A percentile compares a stretch with the other conserved stretches of the same genome.
phyloP scores from a whole-genome alignment of 2,797 vertebrate species.

The Onychomys leucogaster region DNA sequence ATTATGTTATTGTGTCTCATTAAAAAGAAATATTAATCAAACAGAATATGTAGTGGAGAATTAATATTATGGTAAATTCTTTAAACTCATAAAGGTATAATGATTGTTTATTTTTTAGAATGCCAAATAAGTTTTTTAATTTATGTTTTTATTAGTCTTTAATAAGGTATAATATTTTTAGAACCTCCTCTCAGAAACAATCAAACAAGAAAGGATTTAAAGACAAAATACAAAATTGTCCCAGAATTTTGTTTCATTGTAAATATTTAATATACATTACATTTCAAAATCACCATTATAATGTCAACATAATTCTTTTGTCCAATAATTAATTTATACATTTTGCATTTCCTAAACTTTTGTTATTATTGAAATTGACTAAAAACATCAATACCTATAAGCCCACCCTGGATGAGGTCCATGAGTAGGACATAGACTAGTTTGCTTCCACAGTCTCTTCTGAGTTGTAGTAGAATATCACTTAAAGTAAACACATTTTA shows the following conservation, averaged over 20 bases:
- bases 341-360: not conserved
- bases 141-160: constrained; percentile 46
- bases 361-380: not conserved
- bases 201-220: not conserved
- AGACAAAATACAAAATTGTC: constrained; percentile 3
- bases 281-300: not conserved
- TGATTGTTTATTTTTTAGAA: not conserved
- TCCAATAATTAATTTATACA: not conserved
- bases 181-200: constrained; percentile 27
- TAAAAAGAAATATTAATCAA: constrained; percentile 63
- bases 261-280: not conserved
- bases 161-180: constrained; percentile 34
- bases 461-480: not conserved
- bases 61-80: not conserved
- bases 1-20: constrained; percentile 2
- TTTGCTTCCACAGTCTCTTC: not conserved
- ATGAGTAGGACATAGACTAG: not conserved
- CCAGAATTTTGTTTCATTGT: not conserved
- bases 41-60: constrained; percentile 4
- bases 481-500: not conserved
- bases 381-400: not conserved
- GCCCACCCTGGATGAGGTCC: not conserved
- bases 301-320: not conserved
- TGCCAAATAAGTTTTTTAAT: not conserved
- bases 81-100: constrained; percentile 36